Evolutionary conservation across 1,140 invertebrate species (phyloP), one percentile per base, ranked within the genome.

Genomic region (Neotoxoptera formosana): DNA sequence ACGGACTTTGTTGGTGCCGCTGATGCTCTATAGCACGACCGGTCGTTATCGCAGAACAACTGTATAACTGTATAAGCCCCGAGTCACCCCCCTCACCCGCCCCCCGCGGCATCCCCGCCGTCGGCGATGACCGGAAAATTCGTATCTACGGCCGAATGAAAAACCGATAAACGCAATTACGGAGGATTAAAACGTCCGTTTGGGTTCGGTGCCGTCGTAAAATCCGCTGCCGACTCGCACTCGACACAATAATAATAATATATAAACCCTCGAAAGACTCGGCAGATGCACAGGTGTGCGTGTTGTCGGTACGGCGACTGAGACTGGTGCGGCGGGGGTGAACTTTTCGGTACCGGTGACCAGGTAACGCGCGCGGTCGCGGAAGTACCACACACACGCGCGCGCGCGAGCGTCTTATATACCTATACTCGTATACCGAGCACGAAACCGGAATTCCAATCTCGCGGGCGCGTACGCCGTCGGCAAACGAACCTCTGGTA

Each of bases 111-210:
- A n/a, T 30, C 30, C 14, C 11, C 60, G 30, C 0, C 25, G 30
- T 17, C 60, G 60, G 60, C 60, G 60, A 76, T n/a, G 60, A 14
- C 60, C 60, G 60, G 60, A 76, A 76, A 76, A 76, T 76, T 76
- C 60, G 60, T 76, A 76, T 76, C 30, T 76, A 76, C 60, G 60
- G 36, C 14, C 8, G 21, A 90, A 90, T 60, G 34, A 25, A 67
- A 60, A 90, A 90, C 89, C 89, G 21, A 90, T 90, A 90, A 90
- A 90, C 89, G 89, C 89, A 90, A 90, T 90, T 90, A 90, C 36
- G 53, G 25, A 23, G 36, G 89, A 90, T 90, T 90, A 41, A 90
- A 90, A 90, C 89, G 51, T 90, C 89, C 34, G 89, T 36, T 90
- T 45, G 51, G 21, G 89, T 90, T 51, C 11, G 36, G 53, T 67